phyloP scores from a whole-genome alignment of 2,888 invertebrate genomes.

The Agriopis marginaria region DNA sequence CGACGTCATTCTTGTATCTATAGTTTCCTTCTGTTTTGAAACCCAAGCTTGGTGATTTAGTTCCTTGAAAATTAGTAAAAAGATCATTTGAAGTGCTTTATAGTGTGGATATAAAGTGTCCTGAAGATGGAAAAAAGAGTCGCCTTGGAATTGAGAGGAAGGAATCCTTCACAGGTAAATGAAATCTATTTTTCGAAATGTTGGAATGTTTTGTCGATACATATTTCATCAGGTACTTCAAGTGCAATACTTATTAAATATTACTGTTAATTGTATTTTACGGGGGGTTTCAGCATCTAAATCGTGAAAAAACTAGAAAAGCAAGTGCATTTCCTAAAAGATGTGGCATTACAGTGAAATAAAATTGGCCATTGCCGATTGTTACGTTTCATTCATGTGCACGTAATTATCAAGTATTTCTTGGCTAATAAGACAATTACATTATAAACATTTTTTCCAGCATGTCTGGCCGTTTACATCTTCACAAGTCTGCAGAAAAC shows the following conservation, averaged over 20 bases:
- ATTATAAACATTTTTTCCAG: conserved; percentile 19
- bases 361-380: conserved; percentile 82
- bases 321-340: conserved; percentile 59
- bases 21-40: conserved; percentile 87
- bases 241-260: conserved; percentile 62
- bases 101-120: conserved; percentile 64
- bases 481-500: conserved; percentile 6
- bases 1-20: conserved; percentile 85
- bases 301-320: conserved; percentile 30
- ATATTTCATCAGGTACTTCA: conserved; percentile 76
- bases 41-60: conserved; percentile 85
- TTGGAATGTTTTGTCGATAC: conserved; percentile 86
- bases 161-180: conserved; percentile 95
- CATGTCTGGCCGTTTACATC: conserved; percentile 18
- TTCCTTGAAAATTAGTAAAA: conserved; percentile 75
- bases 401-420: conserved; percentile 58
- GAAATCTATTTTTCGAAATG: conserved; percentile 70
- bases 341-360: conserved; percentile 81
- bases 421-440: conserved; percentile 26
- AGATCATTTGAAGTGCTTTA: conserved; percentile 65
- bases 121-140: conserved; percentile 96
- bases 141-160: conserved; percentile 97
- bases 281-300: conserved; percentile 23
- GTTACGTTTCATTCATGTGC: conserved; percentile 83
- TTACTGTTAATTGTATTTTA: conserved; percentile 34